These are phyloP conservation scores for Anneissia japonica DNA, from an alignment of 35 echinoderm and acorn worm species.

Conservation along the genomic window DNA sequence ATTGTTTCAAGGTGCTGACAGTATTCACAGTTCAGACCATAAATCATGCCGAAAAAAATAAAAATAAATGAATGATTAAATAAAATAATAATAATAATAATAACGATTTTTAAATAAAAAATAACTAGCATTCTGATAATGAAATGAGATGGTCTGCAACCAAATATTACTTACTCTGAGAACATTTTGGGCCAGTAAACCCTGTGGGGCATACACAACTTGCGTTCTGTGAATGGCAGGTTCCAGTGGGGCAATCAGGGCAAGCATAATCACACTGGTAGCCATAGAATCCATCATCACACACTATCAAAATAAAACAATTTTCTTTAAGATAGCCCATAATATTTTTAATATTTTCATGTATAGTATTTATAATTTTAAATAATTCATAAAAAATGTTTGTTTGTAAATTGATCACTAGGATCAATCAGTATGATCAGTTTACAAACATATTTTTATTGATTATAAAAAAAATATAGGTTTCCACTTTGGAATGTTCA, in stretches of 20 bases:
- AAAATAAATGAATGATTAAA: too few species aligned
- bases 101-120: too few species aligned
- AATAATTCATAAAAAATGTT: not conserved
- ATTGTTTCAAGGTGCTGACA: too few species aligned
- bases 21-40: too few species aligned
- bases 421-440: too few species aligned
- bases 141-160: too few species aligned
- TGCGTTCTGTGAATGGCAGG: slow-evolving; percentile 5
- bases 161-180: not conserved
- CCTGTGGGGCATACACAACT: slow-evolving; percentile 34
- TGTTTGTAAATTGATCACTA: not conserved
- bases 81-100: too few species aligned
- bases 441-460: too few species aligned
- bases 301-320: not conserved
- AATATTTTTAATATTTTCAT: not conserved
- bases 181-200: slow-evolving; percentile 26
- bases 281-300: not conserved
- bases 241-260: slow-evolving; percentile 12
- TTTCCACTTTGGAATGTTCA: too few species aligned
- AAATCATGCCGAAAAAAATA: too few species aligned
- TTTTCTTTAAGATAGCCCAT: not conserved
- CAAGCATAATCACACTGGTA: not conserved
- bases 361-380: not conserved
- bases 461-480: too few species aligned
- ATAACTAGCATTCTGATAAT: too few species aligned